These are phyloP conservation scores for Lordiphosa clarofinis DNA, from an alignment of 1,140 invertebrate genomes.

Conservation along the genomic window DNA sequence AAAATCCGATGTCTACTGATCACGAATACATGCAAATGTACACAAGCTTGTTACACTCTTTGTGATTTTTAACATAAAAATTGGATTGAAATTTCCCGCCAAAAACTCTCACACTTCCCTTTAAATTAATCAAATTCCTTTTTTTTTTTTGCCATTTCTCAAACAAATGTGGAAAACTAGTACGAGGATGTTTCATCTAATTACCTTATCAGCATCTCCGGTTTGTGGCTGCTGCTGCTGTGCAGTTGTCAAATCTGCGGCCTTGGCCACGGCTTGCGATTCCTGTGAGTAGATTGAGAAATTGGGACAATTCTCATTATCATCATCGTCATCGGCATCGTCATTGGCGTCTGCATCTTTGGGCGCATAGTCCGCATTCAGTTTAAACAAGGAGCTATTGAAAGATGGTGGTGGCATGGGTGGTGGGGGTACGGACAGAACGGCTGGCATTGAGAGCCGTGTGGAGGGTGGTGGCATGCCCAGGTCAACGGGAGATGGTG, in stretches of 20 bases:
- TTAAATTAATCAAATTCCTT: no score
- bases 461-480: conserved; percentile 32
- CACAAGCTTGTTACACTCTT: no score
- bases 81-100: no score
- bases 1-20: no score
- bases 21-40: no score
- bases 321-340: conserved; percentile 83
- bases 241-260: conserved; percentile 70
- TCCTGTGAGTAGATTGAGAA: conserved; percentile 90
- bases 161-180: conserved; percentile 8
- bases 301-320: conserved; percentile 88
- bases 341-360: conserved; percentile 56
- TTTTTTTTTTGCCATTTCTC: conserved; percentile 24
- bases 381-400: conserved; percentile 60
- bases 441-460: conserved; percentile 38
- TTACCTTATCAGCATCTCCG: conserved; percentile 59
- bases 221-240: conserved; percentile 13
- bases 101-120: no score
- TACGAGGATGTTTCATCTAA: conserved; percentile 6
- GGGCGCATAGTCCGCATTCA: conserved; percentile 45
- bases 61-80: no score
- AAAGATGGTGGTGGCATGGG: conserved; percentile 62
- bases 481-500: conserved; percentile 14
- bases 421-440: conserved; percentile 61
- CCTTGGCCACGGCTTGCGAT: conserved; percentile 87